Conservation (phyloP, 2,888 invertebrate species). For the Altica lythri region DNA sequence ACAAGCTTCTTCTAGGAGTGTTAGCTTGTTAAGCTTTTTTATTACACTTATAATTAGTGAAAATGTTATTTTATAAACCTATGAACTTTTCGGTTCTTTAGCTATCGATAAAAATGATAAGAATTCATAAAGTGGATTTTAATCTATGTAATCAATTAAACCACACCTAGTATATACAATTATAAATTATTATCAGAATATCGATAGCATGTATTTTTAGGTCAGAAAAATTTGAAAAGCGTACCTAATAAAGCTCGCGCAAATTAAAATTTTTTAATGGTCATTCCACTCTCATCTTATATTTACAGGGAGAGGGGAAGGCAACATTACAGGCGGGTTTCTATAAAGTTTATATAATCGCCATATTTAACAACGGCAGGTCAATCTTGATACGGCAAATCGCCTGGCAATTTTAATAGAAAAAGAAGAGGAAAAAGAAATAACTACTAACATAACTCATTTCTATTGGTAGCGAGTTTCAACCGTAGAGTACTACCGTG, state of each 20-base stretch:
- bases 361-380: slow-evolving; percentile 42
- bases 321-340: slow-evolving; percentile 21
- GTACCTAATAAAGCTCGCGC: slow-evolving; percentile 30
- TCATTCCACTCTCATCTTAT: slow-evolving; percentile 27
- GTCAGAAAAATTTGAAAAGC: slow-evolving; percentile 26
- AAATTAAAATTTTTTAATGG: slow-evolving; percentile 36
- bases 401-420: slow-evolving; percentile 43
- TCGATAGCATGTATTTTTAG: slow-evolving; percentile 26
- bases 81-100: too few species aligned
- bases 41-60: too few species aligned
- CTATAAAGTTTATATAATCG: slow-evolving; percentile 37
- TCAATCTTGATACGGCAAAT: slow-evolving; percentile 45
- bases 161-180: too few species aligned
- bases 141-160: too few species aligned
- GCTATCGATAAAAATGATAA: too few species aligned
- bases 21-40: too few species aligned
- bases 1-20: too few species aligned
- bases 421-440: slow-evolving; percentile 38
- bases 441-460: slow-evolving; percentile 42
- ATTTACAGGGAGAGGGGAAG: slow-evolving; percentile 6
- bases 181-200: too few species aligned
- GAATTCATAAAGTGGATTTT: too few species aligned
- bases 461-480: slow-evolving; percentile 41
- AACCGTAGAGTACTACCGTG: slow-evolving; percentile 27
- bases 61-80: too few species aligned